Percentiles rank a stretch among this genome's conserved stretches.
These are phyloP conservation scores for Kryptopterus vitreolus DNA, from an alignment of 2,797 vertebrate species.

Conservation along the genomic window DNA sequence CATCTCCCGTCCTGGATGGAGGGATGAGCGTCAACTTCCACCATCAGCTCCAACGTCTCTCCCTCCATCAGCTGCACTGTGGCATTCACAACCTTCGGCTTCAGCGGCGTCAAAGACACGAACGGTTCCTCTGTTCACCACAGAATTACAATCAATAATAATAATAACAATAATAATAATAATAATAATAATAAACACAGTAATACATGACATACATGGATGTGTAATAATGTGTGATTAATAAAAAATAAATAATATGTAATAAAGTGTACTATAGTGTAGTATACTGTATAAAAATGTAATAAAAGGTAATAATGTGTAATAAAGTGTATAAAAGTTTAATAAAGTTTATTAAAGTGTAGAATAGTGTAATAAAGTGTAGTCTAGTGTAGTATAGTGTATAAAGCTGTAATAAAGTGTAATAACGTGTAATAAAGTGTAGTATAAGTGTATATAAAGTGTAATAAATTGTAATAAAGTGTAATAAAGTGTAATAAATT, in stretches of 20 bases:
- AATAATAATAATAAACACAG: too few species aligned
- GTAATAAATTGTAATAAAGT: background rate
- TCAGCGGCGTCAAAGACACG: slow-evolving; percentile 29
- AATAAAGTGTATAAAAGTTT: background rate
- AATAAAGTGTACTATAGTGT: background rate
- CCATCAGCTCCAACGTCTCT: slow-evolving; percentile 21
- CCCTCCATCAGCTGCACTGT: slow-evolving; percentile 66
- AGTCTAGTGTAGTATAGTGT: background rate
- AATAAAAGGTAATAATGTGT: too few species aligned
- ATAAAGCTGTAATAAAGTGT: background rate
- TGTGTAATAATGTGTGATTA: too few species aligned
- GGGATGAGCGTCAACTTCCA: slow-evolving; percentile 81
- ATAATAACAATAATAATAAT: too few species aligned
- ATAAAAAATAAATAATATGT: background rate
- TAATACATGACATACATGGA: too few species aligned
- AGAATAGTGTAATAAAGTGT: background rate
- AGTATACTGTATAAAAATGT: background rate
- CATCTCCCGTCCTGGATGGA: slow-evolving; percentile 61
- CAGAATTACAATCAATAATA: too few species aligned
- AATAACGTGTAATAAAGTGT: background rate
- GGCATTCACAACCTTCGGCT: slow-evolving; percentile 49
- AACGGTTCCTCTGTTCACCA: slow-evolving; percentile 34
- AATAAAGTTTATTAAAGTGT: background rate
- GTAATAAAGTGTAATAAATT: too few species aligned
- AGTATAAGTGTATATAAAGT: too few species aligned